These are phyloP conservation scores for Metopia argyrocephala DNA, from an alignment of 2,888 invertebrate species.

Conservation along the genomic window DNA sequence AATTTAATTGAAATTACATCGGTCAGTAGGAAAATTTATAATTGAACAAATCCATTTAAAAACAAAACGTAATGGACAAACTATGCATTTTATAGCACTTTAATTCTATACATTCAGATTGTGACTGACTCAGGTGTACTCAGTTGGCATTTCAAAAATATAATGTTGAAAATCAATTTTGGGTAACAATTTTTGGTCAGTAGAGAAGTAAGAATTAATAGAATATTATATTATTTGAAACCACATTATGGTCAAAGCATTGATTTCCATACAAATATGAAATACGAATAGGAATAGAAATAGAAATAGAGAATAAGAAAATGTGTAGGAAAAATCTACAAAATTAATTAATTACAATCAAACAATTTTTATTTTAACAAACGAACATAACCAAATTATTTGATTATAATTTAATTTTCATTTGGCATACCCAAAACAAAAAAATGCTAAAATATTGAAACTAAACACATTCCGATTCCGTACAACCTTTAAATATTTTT, in stretches of 20 bases:
- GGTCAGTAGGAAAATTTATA: slow-evolving; percentile 27
- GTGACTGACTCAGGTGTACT: too few species aligned
- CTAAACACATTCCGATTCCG: too few species aligned
- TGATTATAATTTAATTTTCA: too few species aligned
- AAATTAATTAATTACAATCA: too few species aligned
- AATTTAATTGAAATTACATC: slow-evolving; percentile 22
- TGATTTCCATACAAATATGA: not conserved
- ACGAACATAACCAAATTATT: too few species aligned
- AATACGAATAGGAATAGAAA: too few species aligned
- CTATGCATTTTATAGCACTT: not conserved
- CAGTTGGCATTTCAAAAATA: not conserved
- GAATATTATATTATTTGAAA: slow-evolving; percentile 11
- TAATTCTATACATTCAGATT: not conserved
- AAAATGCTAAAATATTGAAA: too few species aligned
- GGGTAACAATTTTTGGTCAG: not conserved
- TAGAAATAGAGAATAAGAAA: too few species aligned
- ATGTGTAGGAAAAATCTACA: too few species aligned
- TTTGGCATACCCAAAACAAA: too few species aligned
- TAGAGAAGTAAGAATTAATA: not conserved
- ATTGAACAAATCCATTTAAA: slow-evolving; percentile 1
- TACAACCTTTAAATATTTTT: too few species aligned
- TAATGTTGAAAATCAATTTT: not conserved
- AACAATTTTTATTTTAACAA: too few species aligned
- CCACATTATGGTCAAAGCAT: not conserved
- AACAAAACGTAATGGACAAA: not conserved